Evolutionary conservation across 92 coral and sea anemone genomes (phyloP), one percentile per base, ranked within the genome.

Genomic region (Umimayanthus kanabou): DNA sequence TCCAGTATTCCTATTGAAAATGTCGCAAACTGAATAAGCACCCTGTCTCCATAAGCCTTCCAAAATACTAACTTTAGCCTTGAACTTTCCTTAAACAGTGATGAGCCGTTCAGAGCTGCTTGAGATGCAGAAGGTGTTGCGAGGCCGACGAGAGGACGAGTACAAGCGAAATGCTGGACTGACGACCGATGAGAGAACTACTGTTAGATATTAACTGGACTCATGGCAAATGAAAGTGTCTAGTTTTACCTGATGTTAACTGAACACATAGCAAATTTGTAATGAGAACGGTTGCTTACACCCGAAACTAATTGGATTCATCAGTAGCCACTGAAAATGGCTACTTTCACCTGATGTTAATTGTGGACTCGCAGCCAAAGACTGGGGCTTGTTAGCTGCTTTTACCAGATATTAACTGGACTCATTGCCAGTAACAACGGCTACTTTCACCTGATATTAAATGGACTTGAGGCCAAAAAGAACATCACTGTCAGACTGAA

Each of bases 151-250:
- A 84, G 97, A 93, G 66, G 94, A 94, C 28, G 99, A 95, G 69
- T 97, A 95, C 92, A 97, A 89, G 93, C 92, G 88, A 75, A 97
- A 95, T 86, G 95, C 96, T 43, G 99, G 99, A 15, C 84, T 91
- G 64, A 57, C 82, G 49, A 76, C 80, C 14, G 92, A 92, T 49
- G 89, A 88, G 65, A 42, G 53, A 45, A 77, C 85, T 53, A 90
- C 91, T 84, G 87, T 84, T 42, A 67, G 89, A 53, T 88, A 84
- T 73, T 89, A 88, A 64, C 61, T 82, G 18, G 47, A 73, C 53
- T 83, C 37, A 25, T 69, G 33, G 42, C 67, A 18, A 28, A 61
- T 16, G 25, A 23, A 4, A 61, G 6, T 3, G 5, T n/a, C 66
- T 2, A 20, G 0, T 55, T 55, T 55, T 16, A 11, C 64, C 20